Evolutionary conservation across 2,888 invertebrate species (phyloP), one percentile per base, ranked within the genome.

Genomic region (Apamea monoglypha): DNA sequence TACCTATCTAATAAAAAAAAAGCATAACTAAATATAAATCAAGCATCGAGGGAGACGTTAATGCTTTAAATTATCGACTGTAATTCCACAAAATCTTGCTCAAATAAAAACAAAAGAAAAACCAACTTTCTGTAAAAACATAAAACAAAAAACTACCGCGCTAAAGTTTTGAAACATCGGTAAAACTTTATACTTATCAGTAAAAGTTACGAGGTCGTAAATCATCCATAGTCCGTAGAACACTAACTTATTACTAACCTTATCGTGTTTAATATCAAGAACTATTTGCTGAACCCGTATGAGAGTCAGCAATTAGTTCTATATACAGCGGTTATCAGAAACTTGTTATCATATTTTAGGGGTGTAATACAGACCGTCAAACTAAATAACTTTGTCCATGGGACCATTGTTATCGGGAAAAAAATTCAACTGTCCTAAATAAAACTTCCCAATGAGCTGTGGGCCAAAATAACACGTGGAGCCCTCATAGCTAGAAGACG

Each of bases 191-290:
- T 66, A 72, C 40, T 18, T 79, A 78, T 78, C 74, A 78, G 78
- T 79, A 76, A 86, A 90, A 89, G 82, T 90, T 89, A 84, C 14
- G 69, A 81, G 47, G 67, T 72, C 81, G 70, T 84, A 83, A 78
- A 85, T 87, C 78, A 69, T 70, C 67, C 36, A 47, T 68, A 29
- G 40, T 71, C 1, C 25, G 36, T 32, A 16, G 50, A 53, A 79
- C 25, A 32, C 53, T 78, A 83, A 84, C 67, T 29, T 25, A 63
- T 67, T 61, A 21, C 53, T 84, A 72, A 84, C 61, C 44, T 14
- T 78, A 64, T 78, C 32, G 29, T 32, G 32, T 78, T 36, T 32
- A 1, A 40, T n/a, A 50, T 25, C 29, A 40, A 64, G 6, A 78
- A 64, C 76, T 50, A 77, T n/a, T 53, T 32, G 3, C 29, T 78